Conservation (phyloP, 1,140 invertebrate genomes). For the Drosophila orena region DNA sequence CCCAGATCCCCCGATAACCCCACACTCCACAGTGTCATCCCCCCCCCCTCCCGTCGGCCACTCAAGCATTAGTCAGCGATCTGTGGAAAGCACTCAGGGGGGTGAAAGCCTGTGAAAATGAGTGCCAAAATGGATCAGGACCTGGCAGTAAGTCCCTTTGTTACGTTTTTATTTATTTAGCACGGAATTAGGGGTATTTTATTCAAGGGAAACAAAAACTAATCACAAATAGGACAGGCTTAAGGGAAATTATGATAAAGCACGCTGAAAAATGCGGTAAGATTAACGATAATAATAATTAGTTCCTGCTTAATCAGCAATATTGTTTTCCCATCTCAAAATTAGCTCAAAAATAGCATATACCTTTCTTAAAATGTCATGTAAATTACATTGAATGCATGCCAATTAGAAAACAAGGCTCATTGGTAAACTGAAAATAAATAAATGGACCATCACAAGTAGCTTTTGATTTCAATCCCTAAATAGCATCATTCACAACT, state of each 20-base stretch:
- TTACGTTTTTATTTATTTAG: not conserved
- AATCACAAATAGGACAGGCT: not conserved
- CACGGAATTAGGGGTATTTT: not conserved
- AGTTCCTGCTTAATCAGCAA: not conserved
- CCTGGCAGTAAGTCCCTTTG: not conserved
- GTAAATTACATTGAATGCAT: not conserved
- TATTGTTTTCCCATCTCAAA: not conserved
- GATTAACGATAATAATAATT: not conserved
- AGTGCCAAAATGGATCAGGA: not conserved
- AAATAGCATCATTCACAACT: not conserved
- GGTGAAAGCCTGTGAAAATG: not conserved
- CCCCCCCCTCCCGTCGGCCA: not conserved
- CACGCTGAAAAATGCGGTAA: too few species aligned
- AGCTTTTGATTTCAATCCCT: not conserved
- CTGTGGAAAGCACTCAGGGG: constrained; percentile 2
- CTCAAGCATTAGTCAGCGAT: constrained; percentile 38
- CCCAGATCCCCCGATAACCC: not conserved
- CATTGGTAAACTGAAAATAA: not conserved
- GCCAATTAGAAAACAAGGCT: not conserved
- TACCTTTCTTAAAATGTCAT: not conserved
- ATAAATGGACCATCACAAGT: constrained; percentile 9
- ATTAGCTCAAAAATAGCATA: not conserved
- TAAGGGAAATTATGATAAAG: not conserved
- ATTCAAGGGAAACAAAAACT: not conserved
- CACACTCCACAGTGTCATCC: not conserved